A percentile compares a stretch with the other conserved stretches of the same genome.
phyloP scores from a whole-genome alignment of 2,797 vertebrate species.

The Trachops cirrhosus region DNA sequence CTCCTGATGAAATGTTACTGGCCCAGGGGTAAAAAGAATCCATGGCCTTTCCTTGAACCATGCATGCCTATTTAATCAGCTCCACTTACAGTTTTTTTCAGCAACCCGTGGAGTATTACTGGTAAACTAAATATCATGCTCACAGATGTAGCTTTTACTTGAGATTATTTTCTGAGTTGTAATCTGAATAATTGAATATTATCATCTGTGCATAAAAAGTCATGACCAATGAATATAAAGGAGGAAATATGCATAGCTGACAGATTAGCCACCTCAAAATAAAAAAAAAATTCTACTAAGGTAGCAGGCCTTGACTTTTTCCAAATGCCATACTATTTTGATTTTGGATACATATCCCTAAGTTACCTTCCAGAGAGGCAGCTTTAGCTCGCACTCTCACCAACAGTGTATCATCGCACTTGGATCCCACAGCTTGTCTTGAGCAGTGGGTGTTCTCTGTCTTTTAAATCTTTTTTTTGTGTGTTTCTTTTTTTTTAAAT shows the following conservation, averaged over 20 bases:
- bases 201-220: neutral
- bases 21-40: slow-evolving; percentile 60
- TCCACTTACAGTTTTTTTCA: neutral
- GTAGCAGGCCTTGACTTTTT: neutral
- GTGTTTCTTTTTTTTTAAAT: too few species aligned
- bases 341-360: neutral
- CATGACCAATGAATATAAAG: neutral
- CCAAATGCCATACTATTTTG: neutral
- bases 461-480: neutral
- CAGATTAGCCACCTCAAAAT: neutral
- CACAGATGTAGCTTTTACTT: neutral
- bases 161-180: slow-evolving; percentile 53
- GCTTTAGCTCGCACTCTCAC: neutral
- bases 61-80: slow-evolving; percentile 56
- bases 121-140: neutral
- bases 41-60: slow-evolving; percentile 46
- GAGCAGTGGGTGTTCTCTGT: neutral
- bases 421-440: neutral
- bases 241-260: neutral
- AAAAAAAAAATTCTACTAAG: neutral
- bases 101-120: neutral
- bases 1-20: slow-evolving; percentile 71
- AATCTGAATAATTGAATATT: neutral
- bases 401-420: neutral
- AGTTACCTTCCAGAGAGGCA: neutral